These are phyloP conservation scores for Drosophila aff. DNA, from an alignment of 1,140 invertebrate genomes.

Conservation along the genomic window DNA sequence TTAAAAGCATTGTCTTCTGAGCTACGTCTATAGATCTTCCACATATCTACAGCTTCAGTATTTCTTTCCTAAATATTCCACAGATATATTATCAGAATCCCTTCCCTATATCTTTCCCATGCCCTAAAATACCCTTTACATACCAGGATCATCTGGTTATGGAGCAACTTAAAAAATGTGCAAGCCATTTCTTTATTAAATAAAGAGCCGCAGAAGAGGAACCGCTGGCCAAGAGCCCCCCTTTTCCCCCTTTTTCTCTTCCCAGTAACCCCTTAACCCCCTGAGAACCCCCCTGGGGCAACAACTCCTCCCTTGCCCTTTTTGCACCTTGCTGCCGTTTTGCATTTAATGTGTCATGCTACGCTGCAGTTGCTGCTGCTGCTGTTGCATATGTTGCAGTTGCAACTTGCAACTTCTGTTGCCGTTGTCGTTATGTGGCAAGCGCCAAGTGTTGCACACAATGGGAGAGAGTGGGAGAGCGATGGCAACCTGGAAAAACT, in stretches of 20 bases:
- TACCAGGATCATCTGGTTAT: not conserved
- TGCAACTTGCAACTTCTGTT: conserved; percentile 67
- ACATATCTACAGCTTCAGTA: not conserved
- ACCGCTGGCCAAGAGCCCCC: conserved; percentile 30
- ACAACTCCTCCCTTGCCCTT: conserved; percentile 12
- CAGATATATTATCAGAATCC: not conserved
- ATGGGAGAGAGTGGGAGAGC: conserved; percentile 31
- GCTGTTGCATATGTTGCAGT: conserved; percentile 73
- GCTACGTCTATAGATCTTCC: too few relatives aligned
- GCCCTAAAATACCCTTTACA: not conserved
- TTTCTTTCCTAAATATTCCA: not conserved
- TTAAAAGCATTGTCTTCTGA: not conserved
- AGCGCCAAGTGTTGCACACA: conserved; percentile 82
- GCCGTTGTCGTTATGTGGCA: conserved; percentile 76
- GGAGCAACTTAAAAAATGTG: conserved; percentile 59
- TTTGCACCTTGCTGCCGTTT: conserved; percentile 60
- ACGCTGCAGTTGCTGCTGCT: conserved; percentile 68
- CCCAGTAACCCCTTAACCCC: conserved; percentile 16
- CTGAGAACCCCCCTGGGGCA: not conserved
- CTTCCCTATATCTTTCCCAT: too few relatives aligned
- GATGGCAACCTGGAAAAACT: conserved; percentile 73
- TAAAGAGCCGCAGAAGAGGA: conserved; percentile 61
- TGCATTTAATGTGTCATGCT: conserved; percentile 82
- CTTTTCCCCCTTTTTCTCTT: conserved; percentile 37
- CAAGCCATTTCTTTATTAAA: conserved; percentile 76